phyloP scores from a whole-genome alignment of 2,113 vertebrate species.

The Petaurus breviceps region DNA sequence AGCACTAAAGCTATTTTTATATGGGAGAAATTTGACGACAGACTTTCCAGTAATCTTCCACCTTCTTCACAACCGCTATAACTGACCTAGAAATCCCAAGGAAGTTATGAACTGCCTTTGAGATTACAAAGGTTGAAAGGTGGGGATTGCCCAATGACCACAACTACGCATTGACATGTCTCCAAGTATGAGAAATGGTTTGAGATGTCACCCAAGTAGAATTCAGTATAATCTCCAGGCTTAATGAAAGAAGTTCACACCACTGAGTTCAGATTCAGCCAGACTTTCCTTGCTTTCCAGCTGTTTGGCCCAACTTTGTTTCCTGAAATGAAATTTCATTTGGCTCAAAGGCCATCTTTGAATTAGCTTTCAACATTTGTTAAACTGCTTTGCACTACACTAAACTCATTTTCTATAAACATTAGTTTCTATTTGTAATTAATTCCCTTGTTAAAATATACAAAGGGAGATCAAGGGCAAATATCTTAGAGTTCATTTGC shows the following conservation, averaged over 20 bases:
- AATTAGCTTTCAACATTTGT: not conserved
- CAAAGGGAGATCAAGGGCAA: not conserved
- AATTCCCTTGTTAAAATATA: not conserved
- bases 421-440: not conserved
- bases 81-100: not conserved
- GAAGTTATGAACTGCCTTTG: not conserved
- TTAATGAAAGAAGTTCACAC: not conserved
- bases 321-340: not conserved
- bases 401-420: not conserved
- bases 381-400: not conserved
- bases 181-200: not conserved
- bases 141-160: not conserved
- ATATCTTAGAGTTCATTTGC: not conserved
- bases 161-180: not conserved
- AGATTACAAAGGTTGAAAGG: not conserved
- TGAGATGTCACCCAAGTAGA: not conserved
- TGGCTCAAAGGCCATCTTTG: not conserved
- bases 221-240: not conserved
- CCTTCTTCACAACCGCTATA: not conserved
- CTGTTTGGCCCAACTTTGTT: not conserved
- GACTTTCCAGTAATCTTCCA: not conserved
- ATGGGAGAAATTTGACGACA: not conserved
- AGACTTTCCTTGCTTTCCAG: not conserved
- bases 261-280: not conserved
- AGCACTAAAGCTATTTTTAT: not conserved